Base-by-base conservation (phyloP, 2,113 vertebrate species). In the Gobius niger region DNA sequence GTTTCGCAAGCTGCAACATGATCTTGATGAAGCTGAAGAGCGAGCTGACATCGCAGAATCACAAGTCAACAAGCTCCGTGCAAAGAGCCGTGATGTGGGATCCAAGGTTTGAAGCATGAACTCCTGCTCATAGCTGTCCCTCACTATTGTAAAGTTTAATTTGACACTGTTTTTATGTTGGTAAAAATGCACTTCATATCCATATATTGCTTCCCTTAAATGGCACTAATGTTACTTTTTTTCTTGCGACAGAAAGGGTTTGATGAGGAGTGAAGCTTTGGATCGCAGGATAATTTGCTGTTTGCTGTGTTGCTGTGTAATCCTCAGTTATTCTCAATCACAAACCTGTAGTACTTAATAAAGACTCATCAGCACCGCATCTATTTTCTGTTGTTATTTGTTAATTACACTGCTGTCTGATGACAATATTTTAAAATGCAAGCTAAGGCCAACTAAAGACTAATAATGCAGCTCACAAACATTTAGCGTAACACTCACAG, bases 21-120 rank as follows among this genome's bases (percentile, higher is more conserved):
- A 94, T 73, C 76, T 94, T 69, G 93, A 93, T 7, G 93, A 94
- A 70, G 91, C 90, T 3, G 86, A 81, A 9, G 93, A 94, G 85
- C 78, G 92, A 42, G 92, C 92, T 1, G 92, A 94, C 75, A 91
- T 93, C 0, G 90, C 93, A 0, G 93, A 93, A 82, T 82, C 88
- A 11, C 93, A 94, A 86, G 92, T 93, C 86, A 93, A 93, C 88
- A 93, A 93, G 82, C 34, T 93, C 13, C 87, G 92, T 0, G 85
- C 81, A 66, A 94, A 93, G 84, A 93, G 82, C 73, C 90, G 93
- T 0, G 93, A 94, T 2, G 71, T 61, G 1, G 88, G 90, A 34
- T 9, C 89, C 53, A 94, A 94, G 91, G 92, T 93, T n/a, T 49
- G 80, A 63, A 64, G 57, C 83, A 78, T 72, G 71, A 53, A 47